Evolutionary conservation across 2,888 invertebrate genomes (phyloP), one percentile per base, ranked within the genome.

Genomic region (Drosophila lutescens): DNA sequence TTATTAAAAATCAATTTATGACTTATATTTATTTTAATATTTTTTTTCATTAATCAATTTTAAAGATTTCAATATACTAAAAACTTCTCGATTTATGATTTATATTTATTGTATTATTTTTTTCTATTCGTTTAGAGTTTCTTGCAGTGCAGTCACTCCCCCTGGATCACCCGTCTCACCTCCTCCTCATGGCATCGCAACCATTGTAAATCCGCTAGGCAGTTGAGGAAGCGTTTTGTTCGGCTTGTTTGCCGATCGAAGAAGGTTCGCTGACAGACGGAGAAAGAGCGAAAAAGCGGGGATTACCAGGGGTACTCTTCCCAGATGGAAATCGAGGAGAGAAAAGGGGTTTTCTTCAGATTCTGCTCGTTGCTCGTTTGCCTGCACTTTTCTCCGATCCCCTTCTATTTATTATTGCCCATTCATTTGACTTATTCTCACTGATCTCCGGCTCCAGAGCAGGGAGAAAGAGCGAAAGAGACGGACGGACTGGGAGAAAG

Each of bases 141-240:
- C 23, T 34, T 47, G 17, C 60, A 59, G 50, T 69, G 70, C 17
- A 36, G 13, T 38, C 36, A 6, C 57, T 17, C 20, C 38, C 12
- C 32, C 26, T 53, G 26, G 40, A 49, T 49, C 49, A 32, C 57
- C 57, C 13, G 30, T 30, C 32, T n/a, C 20, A 2, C 46, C 47
- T 36, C 40, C 59, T 43, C 59, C 60, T 49, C 62, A 26, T 40
- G 62, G 6, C 56, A 20, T 34, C 79, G 76, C 79, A 79, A 74
- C 75, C 83, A 87, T 88, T 75, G 88, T 71, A 86, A 82, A 86
- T 82, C 82, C 88, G 83, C 88, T 83, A 76, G 76, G 83, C 73
- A 62, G 85, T 86, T 86, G 88, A 86, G 86, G 86, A 86, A 86
- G 89, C 89, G 76, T 86, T 86, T 86, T 86, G 86, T 77, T 83